A percentile compares a stretch with the other conserved stretches of the same genome.
These are phyloP conservation scores for Brienomyrus longianalis DNA, from an alignment of 2,113 vertebrate species.

Conservation along the genomic window DNA sequence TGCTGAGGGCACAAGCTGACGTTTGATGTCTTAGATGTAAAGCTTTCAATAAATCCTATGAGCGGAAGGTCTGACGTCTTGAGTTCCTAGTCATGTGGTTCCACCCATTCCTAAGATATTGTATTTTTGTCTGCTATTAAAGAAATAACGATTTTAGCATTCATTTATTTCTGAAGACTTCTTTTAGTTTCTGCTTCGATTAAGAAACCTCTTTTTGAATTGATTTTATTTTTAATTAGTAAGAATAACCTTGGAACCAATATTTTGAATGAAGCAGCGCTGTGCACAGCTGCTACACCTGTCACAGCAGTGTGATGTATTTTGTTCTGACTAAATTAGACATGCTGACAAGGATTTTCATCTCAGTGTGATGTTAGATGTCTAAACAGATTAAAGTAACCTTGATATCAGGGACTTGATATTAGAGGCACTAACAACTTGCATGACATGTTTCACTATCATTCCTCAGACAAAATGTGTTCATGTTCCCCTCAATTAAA, in stretches of 20 bases:
- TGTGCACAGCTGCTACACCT: neutral
- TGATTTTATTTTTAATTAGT: neutral
- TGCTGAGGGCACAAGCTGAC: neutral
- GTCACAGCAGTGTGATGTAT: neutral
- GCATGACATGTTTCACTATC: neutral
- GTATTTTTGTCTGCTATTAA: neutral
- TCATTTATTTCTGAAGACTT: neutral
- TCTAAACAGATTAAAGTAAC: neutral
- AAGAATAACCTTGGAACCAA: neutral
- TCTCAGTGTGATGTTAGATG: neutral
- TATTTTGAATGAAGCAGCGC: neutral
- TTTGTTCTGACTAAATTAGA: neutral
- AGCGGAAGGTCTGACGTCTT: neutral
- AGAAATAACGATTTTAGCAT: neutral
- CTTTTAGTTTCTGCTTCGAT: neutral
- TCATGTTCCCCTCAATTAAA: neutral
- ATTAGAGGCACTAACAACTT: neutral
- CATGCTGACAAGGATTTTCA: neutral
- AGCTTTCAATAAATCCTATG: neutral
- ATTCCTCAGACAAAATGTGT: neutral
- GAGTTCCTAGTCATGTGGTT: neutral
- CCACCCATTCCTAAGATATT: neutral
- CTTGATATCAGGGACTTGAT: neutral
- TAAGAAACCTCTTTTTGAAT: neutral
- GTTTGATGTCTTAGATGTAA: neutral